phyloP scores from a whole-genome alignment of 1,140 invertebrate species.

The Chironomus tepperi region DNA sequence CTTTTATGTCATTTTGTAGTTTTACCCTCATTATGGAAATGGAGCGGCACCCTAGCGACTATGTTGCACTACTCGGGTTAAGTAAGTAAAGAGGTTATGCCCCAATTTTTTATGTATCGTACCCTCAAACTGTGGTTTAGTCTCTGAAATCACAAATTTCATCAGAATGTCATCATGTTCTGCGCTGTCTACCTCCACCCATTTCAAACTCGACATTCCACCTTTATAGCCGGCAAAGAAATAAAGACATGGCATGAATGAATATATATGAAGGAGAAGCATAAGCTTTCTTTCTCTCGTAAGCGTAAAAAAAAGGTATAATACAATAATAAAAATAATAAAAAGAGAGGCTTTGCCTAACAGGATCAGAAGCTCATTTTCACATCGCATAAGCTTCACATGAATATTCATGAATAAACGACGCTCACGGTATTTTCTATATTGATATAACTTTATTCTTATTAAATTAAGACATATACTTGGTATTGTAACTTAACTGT shows the following conservation, averaged over 20 bases:
- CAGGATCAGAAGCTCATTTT: slow-evolving; percentile 12
- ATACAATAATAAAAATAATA: slow-evolving; percentile 1
- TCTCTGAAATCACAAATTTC: too few relatives aligned
- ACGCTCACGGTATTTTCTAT: not conserved
- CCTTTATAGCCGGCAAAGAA: not conserved
- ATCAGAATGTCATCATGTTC: not conserved
- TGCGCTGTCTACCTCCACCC: too few relatives aligned
- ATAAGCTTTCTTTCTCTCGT: too few relatives aligned
- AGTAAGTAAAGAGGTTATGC: too few relatives aligned
- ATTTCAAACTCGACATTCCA: too few relatives aligned
- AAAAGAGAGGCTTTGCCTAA: not conserved
- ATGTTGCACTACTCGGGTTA: too few relatives aligned
- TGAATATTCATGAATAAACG: not conserved
- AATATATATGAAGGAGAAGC: too few relatives aligned
- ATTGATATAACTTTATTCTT: not conserved
- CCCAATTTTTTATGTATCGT: too few relatives aligned
- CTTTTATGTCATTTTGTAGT: too few relatives aligned
- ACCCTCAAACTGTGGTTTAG: too few relatives aligned
- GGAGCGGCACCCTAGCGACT: too few relatives aligned
- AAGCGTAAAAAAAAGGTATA: not conserved
- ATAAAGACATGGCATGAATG: not conserved
- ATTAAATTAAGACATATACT: not conserved
- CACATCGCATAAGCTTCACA: not conserved
- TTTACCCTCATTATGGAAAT: too few relatives aligned
- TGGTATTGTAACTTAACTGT: not conserved